Evolutionary conservation across 1,140 invertebrate species (phyloP), one percentile per base, ranked within the genome.

Genomic region (Papilio polytes): DNA sequence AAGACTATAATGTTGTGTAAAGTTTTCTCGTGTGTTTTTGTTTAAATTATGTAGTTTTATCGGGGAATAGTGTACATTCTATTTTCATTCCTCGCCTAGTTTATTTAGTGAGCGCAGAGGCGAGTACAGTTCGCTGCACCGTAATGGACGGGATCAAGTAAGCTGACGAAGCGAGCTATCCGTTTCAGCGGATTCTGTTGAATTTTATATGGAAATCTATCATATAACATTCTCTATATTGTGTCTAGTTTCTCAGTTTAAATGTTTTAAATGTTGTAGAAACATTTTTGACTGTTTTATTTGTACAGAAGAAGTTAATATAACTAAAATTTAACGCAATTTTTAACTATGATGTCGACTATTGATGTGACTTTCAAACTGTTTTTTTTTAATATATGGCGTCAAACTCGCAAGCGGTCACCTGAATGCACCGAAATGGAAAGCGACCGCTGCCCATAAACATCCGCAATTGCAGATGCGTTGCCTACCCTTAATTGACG

Each of bases 71-170:
- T 31, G 18, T 73, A 73, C 3, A 13, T 76, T 76, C 46, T 76
- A 76, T 76, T 76, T 76, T 76, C 10, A 76, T 46, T 51, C 46
- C 6, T 20, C 44, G n/a, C 20, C 44, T 76, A 26, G 41, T 76
- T 76, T 76, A 76, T 76, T 76, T 76, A 31, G 18, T 46, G 3
- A 76, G 41, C 10, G 12, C 22, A 48, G 12, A 12, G 44, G 46
- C 20, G n/a, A 15, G 46, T 76, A 26, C 74, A 76, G 46, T 76
- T 76, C 74, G 74, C 13, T 51, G 74, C 46, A 76, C 20, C 74
- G 51, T 53, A 76, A 76, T 76, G 74, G 74, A 51, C 41, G 41
- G 46, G 74, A 76, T 76, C 74, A 76, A 44, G 44, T 76, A 76
- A 76, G n/a, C 74, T 15, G 74, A 46, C 9, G 13, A 20, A 76